These are phyloP conservation scores for Anastatus disparis DNA, from an alignment of 1,140 invertebrate species.

Conservation along the genomic window DNA sequence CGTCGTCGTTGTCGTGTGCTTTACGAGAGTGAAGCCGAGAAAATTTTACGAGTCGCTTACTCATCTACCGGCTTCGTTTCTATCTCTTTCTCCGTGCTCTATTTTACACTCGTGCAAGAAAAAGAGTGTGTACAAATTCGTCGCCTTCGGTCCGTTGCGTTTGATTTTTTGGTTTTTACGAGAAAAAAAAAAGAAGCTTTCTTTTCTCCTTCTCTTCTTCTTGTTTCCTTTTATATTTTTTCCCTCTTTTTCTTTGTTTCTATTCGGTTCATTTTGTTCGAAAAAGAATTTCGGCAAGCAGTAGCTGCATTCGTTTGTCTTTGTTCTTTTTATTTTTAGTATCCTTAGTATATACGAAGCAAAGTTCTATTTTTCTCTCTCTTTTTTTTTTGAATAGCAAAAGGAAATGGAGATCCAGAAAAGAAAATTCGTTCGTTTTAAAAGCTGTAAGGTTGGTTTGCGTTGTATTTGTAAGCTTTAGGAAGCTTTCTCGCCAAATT, in stretches of 20 bases:
- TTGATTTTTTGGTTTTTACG: constrained; percentile 26
- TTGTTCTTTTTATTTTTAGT: too few relatives aligned
- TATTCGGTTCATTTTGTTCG: neutral
- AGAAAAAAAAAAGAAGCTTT: too few relatives aligned
- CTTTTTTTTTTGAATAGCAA: neutral
- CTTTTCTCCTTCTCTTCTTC: too few relatives aligned
- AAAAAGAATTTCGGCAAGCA: neutral
- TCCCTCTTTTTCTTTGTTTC: neutral
- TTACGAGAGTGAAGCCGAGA: constrained; percentile 25
- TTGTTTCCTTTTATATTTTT: too few relatives aligned
- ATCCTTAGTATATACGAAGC: too few relatives aligned
- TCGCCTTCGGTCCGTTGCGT: neutral
- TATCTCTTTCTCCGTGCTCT: too few relatives aligned
- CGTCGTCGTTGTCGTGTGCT: neutral
- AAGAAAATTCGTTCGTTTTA: constrained; percentile 15
- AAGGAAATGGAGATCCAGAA: constrained; percentile 23
- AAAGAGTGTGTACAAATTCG: constrained; percentile 3
- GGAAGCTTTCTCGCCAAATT: too few relatives aligned
- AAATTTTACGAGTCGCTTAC: constrained; percentile 28
- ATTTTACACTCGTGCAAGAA: too few relatives aligned
- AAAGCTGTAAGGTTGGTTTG: too few relatives aligned
- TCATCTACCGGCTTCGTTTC: constrained; percentile 16
- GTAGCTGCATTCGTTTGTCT: constrained; percentile 17
- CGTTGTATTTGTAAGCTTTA: too few relatives aligned
- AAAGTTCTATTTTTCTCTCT: neutral